A percentile compares a stretch with the other conserved stretches of the same genome.
These are phyloP conservation scores for Pteria penguin DNA, from an alignment of 2,888 invertebrate species.

Conservation along the genomic window DNA sequence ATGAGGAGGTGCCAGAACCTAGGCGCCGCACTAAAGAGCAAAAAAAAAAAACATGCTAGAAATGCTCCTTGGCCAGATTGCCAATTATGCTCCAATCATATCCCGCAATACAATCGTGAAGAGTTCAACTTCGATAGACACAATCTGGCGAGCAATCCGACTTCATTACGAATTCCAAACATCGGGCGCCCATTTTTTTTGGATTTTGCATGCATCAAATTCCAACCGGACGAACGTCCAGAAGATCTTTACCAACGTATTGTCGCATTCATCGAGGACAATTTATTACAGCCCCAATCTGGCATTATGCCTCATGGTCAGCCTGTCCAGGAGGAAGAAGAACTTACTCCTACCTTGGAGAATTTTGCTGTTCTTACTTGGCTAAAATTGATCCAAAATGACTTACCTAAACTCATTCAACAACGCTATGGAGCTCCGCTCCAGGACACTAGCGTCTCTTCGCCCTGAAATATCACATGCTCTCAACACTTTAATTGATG, in stretches of 20 bases:
- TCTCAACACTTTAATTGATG: not conserved
- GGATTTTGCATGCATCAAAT: constrained; percentile 35
- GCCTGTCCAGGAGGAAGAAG: constrained; percentile 25
- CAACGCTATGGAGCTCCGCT: constrained; percentile 15
- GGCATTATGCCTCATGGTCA: constrained; percentile 30
- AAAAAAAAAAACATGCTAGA: constrained; percentile 23
- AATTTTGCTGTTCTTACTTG: constrained; percentile 38
- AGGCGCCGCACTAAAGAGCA: constrained; percentile 8
- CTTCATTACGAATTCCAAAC: constrained; percentile 51
- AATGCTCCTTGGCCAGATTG: constrained; percentile 53
- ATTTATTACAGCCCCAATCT: too few relatives aligned
- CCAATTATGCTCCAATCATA: constrained; percentile 49
- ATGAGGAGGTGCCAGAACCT: constrained; percentile 26
- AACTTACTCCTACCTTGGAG: constrained; percentile 37
- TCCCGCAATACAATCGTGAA: constrained; percentile 49
- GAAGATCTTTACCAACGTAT: constrained; percentile 48
- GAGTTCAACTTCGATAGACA: constrained; percentile 44
- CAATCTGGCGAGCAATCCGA: constrained; percentile 48
- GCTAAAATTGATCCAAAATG: constrained; percentile 34
- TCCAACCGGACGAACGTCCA: constrained; percentile 45
- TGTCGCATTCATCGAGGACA: too few relatives aligned
- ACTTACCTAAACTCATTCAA: constrained; percentile 19
- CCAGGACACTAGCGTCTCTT: constrained; percentile 3
- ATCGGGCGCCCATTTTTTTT: constrained; percentile 49
- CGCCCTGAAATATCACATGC: constrained; percentile 16